Base-by-base conservation (phyloP, 2,888 invertebrate species). In the Amaurobius ferox region DNA sequence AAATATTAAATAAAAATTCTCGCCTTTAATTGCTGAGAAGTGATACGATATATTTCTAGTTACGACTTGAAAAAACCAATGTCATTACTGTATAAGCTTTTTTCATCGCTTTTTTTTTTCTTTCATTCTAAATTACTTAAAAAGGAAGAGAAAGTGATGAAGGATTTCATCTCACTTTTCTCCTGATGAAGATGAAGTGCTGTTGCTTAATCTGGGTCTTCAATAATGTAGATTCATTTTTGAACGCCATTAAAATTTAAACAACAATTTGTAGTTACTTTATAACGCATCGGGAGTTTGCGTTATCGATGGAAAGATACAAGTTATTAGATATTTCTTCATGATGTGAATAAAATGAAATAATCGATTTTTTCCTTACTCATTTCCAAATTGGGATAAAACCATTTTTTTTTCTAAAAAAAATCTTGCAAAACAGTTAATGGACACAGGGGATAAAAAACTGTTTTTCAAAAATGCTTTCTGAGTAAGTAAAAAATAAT, bases 1-100 rank as follows among this genome's bases (percentile, higher is more conserved):
- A 64, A 74, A 64, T 64, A 70, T 44, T 44, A 28, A 40, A 64
- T 74, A 40, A 64, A 74, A 40, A 40, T n/a, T n/a, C 16, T 39
- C 39, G 3, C 62, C 40, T 29, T 74, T 74, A 74, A 74, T 74
- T 74, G 74, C 40, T 39, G 62, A 64, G 74, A 74, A 74, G 64
- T 64, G 74, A 74, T 62, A 73, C 35, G 73, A 35, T 74, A 74
- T 40, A 74, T 74, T 64, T 74, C 29, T 19, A 30, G 40, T 35
- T 74, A 74, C 19, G n/a, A 39, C 62, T 16, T 26, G 6, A 40
- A 40, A 74, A 74, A 74, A 74, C 61, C 74, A 64, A 62, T 74
- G 40, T 74, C 74, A 74, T 74, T 74, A 64, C 16, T 64, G 64
- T 74, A 40, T 19, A 64, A 64, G 64, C 6, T 29, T n/a, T 74